Base-by-base conservation (phyloP, 2,888 invertebrate genomes). In the Dryobotodes eremita region DNA sequence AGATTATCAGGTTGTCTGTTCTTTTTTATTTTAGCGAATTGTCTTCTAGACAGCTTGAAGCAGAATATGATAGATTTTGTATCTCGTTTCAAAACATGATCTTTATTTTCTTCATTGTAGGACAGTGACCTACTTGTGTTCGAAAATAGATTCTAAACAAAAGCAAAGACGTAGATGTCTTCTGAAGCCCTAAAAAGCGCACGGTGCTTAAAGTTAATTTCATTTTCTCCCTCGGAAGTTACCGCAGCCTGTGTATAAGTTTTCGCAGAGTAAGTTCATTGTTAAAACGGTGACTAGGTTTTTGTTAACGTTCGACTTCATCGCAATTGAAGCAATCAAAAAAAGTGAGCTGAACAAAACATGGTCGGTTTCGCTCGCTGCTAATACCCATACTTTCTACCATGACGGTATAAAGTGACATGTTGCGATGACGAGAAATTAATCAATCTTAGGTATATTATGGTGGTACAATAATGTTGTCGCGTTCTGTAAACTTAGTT, bases 311-410 rank as follows among this genome's bases (percentile, higher is more conserved):
- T 92, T 92, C 92, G 88, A 89, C 92, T 93, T 92, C 93, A 87
- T 89, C 89, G 89, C 90, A 86, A 92, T 92, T 92, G 91, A 91
- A 92, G 91, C 83, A 81, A 82, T 87, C 86, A 57, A 90, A 93
- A 95, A 94, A 95, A 94, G 87, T 78, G 73, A 71, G 84, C 87
- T 77, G 88, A 89, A 88, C 86, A 84, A 89, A 91, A 92, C 93
- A 94, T 93, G 93, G 93, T 94, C 94, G 94, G 92, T 95, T 96
- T 96, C 95, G 95, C 95, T 92, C 75, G 83, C 71, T 75, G 75
- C 77, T 89, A 85, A 84, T 83, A 88, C 89, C 91, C 92, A 92
- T 92, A 91, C 89, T 89, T 89, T 89, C 89, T 89, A 89, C 71
- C 57, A 57, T 79, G 79, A 90, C 82, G 90, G 91, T 94, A 92